These are phyloP conservation scores for Phasia obesa DNA, from an alignment of 2,888 invertebrate species.

Conservation along the genomic window DNA sequence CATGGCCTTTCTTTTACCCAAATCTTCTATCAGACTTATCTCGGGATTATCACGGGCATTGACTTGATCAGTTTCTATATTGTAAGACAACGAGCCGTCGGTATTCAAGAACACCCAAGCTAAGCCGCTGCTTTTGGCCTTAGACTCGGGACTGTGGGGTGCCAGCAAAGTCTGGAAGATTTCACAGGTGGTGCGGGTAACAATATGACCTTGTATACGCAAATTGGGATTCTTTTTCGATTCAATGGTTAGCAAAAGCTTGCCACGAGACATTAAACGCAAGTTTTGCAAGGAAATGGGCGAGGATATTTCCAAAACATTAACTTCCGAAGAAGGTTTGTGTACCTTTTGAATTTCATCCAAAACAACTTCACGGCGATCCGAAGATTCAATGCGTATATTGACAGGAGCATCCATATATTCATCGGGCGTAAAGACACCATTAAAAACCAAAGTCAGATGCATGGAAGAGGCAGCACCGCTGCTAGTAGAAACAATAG, in stretches of 20 bases:
- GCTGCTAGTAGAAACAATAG: constrained; percentile 91
- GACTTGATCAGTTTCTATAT: constrained; percentile 88
- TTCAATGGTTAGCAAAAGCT: constrained; percentile 87
- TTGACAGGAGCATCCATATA: constrained; percentile 87
- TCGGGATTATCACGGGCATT: constrained; percentile 85
- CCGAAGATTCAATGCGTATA: constrained; percentile 87
- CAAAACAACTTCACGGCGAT: constrained; percentile 88
- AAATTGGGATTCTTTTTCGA: constrained; percentile 87
- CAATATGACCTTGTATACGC: constrained; percentile 87
- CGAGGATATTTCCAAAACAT: constrained; percentile 90
- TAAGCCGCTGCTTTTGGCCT: constrained; percentile 85
- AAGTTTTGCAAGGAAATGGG: constrained; percentile 90
- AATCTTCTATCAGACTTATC: constrained; percentile 88
- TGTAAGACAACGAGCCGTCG: constrained; percentile 90
- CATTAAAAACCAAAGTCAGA: constrained; percentile 91
- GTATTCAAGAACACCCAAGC: constrained; percentile 91
- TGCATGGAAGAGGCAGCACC: constrained; percentile 92
- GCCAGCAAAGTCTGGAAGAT: constrained; percentile 89
- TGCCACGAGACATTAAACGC: constrained; percentile 89
- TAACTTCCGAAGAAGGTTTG: constrained; percentile 90
- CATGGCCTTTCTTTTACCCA: constrained; percentile 88
- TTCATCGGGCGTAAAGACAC: constrained; percentile 87
- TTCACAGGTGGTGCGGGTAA: constrained; percentile 90
- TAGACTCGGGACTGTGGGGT: constrained; percentile 83
- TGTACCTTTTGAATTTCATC: constrained; percentile 87